Evolutionary conservation across 2,797 vertebrate species (phyloP).

Genomic region (Cephalopachus bancanus): DNA sequence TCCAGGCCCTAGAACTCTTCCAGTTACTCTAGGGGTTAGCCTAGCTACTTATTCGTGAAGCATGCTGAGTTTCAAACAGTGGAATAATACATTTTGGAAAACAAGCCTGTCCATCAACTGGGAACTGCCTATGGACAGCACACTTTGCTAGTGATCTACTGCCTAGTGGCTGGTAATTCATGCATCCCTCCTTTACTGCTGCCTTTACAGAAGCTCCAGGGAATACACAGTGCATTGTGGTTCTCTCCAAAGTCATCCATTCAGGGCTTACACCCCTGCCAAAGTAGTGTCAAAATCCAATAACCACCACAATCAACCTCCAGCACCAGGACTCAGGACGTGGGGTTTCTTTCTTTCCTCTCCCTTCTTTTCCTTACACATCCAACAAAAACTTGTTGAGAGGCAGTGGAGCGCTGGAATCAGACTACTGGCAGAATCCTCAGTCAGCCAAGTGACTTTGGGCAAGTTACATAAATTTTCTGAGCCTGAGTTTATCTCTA

Average conservation of each 20-base stretch:
- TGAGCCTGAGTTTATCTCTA: neutral
- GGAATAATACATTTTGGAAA: neutral
- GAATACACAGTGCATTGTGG: neutral
- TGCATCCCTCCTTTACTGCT: neutral
- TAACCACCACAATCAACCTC: neutral
- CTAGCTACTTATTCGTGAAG: neutral
- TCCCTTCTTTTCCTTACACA: neutral
- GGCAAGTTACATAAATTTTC: neutral
- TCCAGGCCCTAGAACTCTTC: neutral
- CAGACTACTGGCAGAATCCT: neutral
- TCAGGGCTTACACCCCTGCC: neutral
- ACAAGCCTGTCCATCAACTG: neutral
- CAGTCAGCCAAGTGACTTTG: neutral
- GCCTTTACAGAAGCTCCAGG: neutral
- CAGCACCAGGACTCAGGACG: neutral
- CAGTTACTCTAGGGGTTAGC: neutral
- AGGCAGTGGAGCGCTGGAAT: neutral
- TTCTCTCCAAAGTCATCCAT: neutral
- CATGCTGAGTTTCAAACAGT: neutral
- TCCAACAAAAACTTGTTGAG: neutral
- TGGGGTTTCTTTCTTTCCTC: neutral
- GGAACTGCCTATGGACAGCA: neutral
- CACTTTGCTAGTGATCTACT: neutral
- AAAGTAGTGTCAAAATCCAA: neutral
- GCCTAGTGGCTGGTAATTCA: neutral